Conservation (phyloP, 1,140 invertebrate species). For the Camponotus floridanus region DNA sequence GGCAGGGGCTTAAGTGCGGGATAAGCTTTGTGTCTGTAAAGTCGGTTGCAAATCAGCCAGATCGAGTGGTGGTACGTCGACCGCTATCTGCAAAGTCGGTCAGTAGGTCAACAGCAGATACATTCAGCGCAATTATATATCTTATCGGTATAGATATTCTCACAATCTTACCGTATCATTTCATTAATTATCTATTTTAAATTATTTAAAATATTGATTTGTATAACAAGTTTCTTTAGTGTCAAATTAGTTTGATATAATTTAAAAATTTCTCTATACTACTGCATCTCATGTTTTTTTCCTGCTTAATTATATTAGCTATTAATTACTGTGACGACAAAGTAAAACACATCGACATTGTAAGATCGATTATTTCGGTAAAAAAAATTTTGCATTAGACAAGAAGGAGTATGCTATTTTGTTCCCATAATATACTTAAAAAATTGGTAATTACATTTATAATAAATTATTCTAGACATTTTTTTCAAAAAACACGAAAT, state of each 20-base stretch:
- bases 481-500: no score
- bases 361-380: no score
- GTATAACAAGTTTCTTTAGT: background rate
- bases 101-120: conserved; percentile 79
- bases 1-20: conserved; percentile 43
- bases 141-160: conserved; percentile 6
- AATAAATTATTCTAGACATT: no score
- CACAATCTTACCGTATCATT: background rate
- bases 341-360: no score
- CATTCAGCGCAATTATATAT: conserved; percentile 58
- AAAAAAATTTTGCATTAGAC: no score
- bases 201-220: background rate
- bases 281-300: no score
- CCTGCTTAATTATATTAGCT: no score
- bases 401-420: no score
- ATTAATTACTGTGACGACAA: no score
- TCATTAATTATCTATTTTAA: background rate
- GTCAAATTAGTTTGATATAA: background rate
- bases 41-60: conserved; percentile 69
- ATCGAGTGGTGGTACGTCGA: conserved; percentile 63
- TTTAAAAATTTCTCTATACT: background rate
- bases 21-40: conserved; percentile 65
- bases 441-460: no score
- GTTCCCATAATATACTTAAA: no score
- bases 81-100: conserved; percentile 76